These are phyloP conservation scores for Lordiphosa stackelbergi DNA, from an alignment of 1,140 invertebrate genomes.

Conservation along the genomic window DNA sequence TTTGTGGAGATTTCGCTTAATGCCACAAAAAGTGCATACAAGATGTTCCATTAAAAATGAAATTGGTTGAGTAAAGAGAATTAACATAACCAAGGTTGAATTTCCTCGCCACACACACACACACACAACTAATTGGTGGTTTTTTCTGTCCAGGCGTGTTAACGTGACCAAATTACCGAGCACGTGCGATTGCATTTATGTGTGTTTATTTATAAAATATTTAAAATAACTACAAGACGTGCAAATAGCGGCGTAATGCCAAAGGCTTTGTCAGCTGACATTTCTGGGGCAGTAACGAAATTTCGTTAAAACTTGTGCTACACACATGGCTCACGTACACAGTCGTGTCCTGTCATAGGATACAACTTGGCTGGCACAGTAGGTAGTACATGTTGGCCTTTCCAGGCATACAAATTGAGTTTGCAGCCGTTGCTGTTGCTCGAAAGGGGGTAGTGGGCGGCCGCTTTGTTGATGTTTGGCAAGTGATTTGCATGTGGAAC, in stretches of 20 bases:
- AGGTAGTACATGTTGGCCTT: slow-evolving; percentile 1
- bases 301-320: slow-evolving; percentile 25
- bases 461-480: slow-evolving; percentile 18
- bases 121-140: too few relatives aligned
- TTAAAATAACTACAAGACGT: slow-evolving; percentile 64
- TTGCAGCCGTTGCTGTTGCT: slow-evolving; percentile 12
- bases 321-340: slow-evolving; percentile 35
- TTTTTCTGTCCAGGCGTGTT: slow-evolving; percentile 27
- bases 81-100: too few relatives aligned
- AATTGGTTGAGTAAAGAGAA: too few relatives aligned
- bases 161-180: slow-evolving; percentile 42
- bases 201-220: slow-evolving; percentile 65
- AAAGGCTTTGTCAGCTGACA: slow-evolving; percentile 22
- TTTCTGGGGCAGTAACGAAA: slow-evolving; percentile 28
- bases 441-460: too few relatives aligned
- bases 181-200: slow-evolving; percentile 57
- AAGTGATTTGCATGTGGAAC: slow-evolving; percentile 51
- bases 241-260: slow-evolving; percentile 41
- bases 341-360: slow-evolving; percentile 63
- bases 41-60: too few relatives aligned
- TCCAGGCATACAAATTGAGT: slow-evolving; percentile 56
- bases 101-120: too few relatives aligned
- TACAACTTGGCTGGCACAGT: slow-evolving; percentile 24
- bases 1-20: slow-evolving; percentile 23
- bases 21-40: slow-evolving; percentile 31